Evolutionary conservation across 2,888 invertebrate genomes (phyloP), one percentile per base, ranked within the genome.

Genomic region (Sialis lutaria): DNA sequence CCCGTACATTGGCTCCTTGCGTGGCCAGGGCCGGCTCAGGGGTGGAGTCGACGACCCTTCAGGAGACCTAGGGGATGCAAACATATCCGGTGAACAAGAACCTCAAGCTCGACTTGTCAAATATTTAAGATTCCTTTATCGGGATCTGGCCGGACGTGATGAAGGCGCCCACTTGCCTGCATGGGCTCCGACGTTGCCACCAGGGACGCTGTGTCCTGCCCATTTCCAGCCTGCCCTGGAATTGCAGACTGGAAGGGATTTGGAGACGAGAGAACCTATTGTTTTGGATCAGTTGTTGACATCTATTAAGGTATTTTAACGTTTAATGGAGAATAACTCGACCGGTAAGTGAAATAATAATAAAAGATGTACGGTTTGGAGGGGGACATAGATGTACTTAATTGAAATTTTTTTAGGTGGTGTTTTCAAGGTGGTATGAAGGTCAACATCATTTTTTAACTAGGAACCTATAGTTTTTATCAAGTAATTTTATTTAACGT

Each of bases 191-290:
- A 65, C 66, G 4, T 58, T 68, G 47, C 66, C 68, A 5, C 63
- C 65, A 10, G 70, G 68, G 46, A 64, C 66, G 31, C 60, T 68
- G 42, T 68, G 69, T 53, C 65, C 70, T n/a, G 69, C 69, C 40
- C 64, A 67, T 54, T 65, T 70, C 55, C 67, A 68, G 52, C 70
- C 70, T n/a, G 66, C 68, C 44, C 56, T 71, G 34, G 64, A 67
- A 51, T 56, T 69, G 53, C 63, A 57, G 48, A 52, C 55, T 30
- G 57, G 57, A 0, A 34, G 48, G 53, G 59, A 61, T 46, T 58
- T 60, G 55, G 58, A 58, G 48, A 56, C 56, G 52, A 58, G 55
- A 53, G 62, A 64, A 52, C 56, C 57, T 45, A 52, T 61, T 41
- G 55, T 57, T 40, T 55, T 61, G 49, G 69, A 70, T 57, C 68